Evolutionary conservation across 2,797 vertebrate species (phyloP), one percentile per base, ranked within the genome.

Genomic region (Fistularia tabacaria): DNA sequence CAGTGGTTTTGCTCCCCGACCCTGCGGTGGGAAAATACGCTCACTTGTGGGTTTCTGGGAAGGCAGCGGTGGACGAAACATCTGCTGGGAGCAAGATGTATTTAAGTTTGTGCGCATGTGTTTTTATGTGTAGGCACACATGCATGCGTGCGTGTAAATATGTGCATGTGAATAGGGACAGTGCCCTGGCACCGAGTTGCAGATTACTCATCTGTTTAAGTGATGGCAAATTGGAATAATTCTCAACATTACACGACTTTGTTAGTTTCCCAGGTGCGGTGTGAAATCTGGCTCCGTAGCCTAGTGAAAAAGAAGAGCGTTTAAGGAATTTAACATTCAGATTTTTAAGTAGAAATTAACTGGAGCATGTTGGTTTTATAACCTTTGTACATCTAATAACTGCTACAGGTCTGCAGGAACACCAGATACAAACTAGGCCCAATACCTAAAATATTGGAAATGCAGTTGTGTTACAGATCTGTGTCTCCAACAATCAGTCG

Each of bases 11-110:
- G 83, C 86, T 92, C 88, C 86, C 83, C 89, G 87, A 89, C 89
- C 88, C 88, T 91, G 91, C 83, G 91, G 88, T 69, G 87, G 85
- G 88, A 90, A 91, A 88, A 87, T 89, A 88, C 89, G 88, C 89
- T 91, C 86, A 91, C 90, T 91, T 92, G 91, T 92, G 91, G 90
- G 86, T 87, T 88, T 84, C 85, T 83, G 89, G 90, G 88, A 91
- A 89, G 89, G 88, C 88, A 87, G 88, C 59, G 85, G 88, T 90
- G 90, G 86, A 88, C 80, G 73, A 84, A 88, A 91, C 91, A 92
- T 92, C 90, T 92, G 90, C 86, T 90, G 81, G 79, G 85, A 90
- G 86, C 84, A 85, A 89, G 80, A 89, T 89, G 83, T 85, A 80
- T 77, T 71, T 59, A 69, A 59, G 80, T 80, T 64, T 80, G 80